Evolutionary conservation across 53 echinoderm and acorn worm species (phyloP).

Genomic region (Echinometra lucunter): DNA sequence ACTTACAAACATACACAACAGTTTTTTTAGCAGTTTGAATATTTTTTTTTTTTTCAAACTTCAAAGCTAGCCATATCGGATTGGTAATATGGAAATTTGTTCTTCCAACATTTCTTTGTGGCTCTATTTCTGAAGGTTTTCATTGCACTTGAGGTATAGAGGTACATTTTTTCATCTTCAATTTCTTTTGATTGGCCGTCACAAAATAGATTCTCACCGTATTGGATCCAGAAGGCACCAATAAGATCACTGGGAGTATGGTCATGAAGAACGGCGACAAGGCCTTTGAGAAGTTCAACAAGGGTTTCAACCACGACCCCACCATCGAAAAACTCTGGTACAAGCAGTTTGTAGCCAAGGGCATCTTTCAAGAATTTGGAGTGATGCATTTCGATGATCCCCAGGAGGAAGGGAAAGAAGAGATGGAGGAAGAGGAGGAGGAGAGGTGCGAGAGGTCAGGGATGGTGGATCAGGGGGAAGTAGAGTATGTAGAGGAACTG

Average conservation of each 20-base stretch:
- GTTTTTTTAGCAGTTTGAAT: no score
- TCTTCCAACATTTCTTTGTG: no score
- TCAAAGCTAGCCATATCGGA: no score
- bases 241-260: conserved; percentile 67
- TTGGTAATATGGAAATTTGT: no score
- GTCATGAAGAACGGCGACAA: conserved; percentile 62
- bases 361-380: conserved; percentile 51
- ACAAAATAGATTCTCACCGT: conserved; percentile 69
- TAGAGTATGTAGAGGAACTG: conserved; percentile 33
- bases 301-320: conserved; percentile 65
- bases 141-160: no score
- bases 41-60: no score
- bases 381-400: conserved; percentile 26
- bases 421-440: not conserved
- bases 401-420: not conserved
- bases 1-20: no score
- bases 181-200: not conserved
- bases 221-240: conserved; percentile 65
- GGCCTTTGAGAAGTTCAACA: conserved; percentile 69
- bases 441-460: not conserved
- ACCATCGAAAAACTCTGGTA: conserved; percentile 76
- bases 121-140: no score
- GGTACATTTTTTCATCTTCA: not conserved
- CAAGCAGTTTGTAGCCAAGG: conserved; percentile 64
- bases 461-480: not conserved